phyloP scores from a whole-genome alignment of 2,888 invertebrate species.

The Netelia inedita region DNA sequence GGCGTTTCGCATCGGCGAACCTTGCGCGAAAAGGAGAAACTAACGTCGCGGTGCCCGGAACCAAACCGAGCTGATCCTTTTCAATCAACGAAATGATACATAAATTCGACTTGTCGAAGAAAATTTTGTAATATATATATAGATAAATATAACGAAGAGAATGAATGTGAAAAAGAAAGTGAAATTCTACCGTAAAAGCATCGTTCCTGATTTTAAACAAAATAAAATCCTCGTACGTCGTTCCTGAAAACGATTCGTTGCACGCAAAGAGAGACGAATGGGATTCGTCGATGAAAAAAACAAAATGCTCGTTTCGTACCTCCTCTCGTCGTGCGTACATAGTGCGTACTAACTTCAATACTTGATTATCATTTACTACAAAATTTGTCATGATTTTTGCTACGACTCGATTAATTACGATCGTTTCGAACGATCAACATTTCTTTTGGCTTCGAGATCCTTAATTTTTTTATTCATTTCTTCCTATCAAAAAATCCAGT shows the following conservation, averaged over 20 bases:
- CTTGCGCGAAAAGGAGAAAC: constrained; percentile 33
- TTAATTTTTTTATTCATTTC: constrained; percentile 1
- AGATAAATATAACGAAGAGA: constrained; percentile 34
- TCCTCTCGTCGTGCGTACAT: constrained; percentile 30
- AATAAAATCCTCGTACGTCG: constrained; percentile 41
- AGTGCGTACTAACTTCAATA: constrained; percentile 5
- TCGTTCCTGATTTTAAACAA: constrained; percentile 58
- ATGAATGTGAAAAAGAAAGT: not conserved
- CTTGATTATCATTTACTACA: constrained; percentile 1
- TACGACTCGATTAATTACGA: not conserved
- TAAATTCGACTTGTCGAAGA: constrained; percentile 1
- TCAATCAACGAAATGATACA: constrained; percentile 10
- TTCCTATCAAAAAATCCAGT: constrained; percentile 41
- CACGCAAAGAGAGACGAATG: constrained; percentile 9
- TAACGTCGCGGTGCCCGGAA: not conserved
- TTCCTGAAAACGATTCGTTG: constrained; percentile 52
- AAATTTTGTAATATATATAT: constrained; percentile 58
- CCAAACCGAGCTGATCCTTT: not conserved
- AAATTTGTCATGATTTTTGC: constrained; percentile 2
- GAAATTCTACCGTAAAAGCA: constrained; percentile 50
- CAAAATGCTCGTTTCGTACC: constrained; percentile 22
- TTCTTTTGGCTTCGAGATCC: constrained; percentile 19
- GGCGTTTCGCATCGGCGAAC: constrained; percentile 55
- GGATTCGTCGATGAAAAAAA: not conserved
- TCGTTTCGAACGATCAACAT: constrained; percentile 4